phyloP scores from a whole-genome alignment of 2,888 invertebrate genomes.

The Corbicula japonica region DNA sequence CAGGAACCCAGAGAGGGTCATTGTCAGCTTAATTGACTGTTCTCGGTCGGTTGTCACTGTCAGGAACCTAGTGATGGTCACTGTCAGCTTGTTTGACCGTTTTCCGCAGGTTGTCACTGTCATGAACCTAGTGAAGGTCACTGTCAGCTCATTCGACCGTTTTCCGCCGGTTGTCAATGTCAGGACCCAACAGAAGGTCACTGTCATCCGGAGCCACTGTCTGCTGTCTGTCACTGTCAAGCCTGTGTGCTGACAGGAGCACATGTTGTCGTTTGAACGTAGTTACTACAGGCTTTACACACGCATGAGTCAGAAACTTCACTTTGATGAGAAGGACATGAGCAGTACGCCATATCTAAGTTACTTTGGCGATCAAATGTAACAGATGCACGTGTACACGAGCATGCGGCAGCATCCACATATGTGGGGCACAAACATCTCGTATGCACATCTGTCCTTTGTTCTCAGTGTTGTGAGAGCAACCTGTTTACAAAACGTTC shows the following conservation, averaged over 20 bases:
- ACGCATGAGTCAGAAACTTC: conserved; percentile 1
- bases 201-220: conserved; percentile 17
- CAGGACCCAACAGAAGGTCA: conserved; percentile 31
- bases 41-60: conserved; percentile 22
- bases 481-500: conserved; percentile 7
- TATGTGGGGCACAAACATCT: conserved; percentile 36
- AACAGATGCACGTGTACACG: conserved; percentile 9
- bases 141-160: conserved; percentile 14
- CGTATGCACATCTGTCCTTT: conserved; percentile 3
- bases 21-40: background rate
- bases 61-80: conserved; percentile 23
- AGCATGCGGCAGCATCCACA: conserved; percentile 11
- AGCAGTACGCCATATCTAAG: conserved; percentile 17
- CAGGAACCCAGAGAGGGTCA: conserved; percentile 1
- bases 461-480: conserved; percentile 3
- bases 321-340: conserved; percentile 13
- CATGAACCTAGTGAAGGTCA: conserved; percentile 28
- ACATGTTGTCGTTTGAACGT: background rate
- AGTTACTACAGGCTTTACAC: conserved; percentile 14
- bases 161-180: conserved; percentile 34
- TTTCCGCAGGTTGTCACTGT: conserved; percentile 10
- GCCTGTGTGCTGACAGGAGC: conserved; percentile 1
- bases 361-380: background rate
- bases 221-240: conserved; percentile 1
- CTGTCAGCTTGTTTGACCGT: conserved; percentile 17